phyloP scores from a whole-genome alignment of 2,797 vertebrate species.

The Sebastes glaucus region DNA sequence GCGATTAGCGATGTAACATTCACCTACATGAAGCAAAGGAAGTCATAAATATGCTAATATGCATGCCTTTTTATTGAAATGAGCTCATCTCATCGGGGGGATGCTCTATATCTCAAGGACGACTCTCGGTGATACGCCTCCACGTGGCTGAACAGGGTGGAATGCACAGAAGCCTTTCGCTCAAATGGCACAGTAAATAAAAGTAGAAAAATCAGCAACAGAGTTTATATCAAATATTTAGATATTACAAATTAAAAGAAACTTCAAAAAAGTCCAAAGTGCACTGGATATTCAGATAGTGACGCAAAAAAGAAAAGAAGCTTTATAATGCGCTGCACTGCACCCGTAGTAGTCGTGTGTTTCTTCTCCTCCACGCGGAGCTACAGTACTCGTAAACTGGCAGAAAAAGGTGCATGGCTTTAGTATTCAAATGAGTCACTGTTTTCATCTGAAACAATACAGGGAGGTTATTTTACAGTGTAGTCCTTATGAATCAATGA shows the following conservation, averaged over 20 bases:
- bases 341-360: constrained; percentile 68
- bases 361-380: constrained; percentile 41
- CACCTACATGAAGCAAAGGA: constrained; percentile 80
- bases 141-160: constrained; percentile 25
- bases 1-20: constrained; percentile 79
- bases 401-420: constrained; percentile 78
- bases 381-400: constrained; percentile 74
- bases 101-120: constrained; percentile 27
- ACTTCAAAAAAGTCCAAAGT: constrained; percentile 59
- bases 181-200: constrained; percentile 51
- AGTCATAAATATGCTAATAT: constrained; percentile 80
- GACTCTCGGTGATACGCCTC: constrained; percentile 38
- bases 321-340: constrained; percentile 55
- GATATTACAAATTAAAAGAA: constrained; percentile 60
- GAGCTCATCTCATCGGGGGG: constrained; percentile 67
- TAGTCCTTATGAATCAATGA: constrained; percentile 23
- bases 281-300: constrained; percentile 51
- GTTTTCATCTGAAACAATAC: constrained; percentile 34
- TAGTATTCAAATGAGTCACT: constrained; percentile 63
- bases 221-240: constrained; percentile 63
- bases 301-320: constrained; percentile 5
- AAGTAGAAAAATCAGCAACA: constrained; percentile 61
- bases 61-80: constrained; percentile 64
- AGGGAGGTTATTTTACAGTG: constrained; percentile 12
- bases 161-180: constrained; percentile 22